Evolutionary conservation across 2,797 vertebrate genomes (phyloP), one percentile per base, ranked within the genome.

Genomic region (Staurois parvus): DNA sequence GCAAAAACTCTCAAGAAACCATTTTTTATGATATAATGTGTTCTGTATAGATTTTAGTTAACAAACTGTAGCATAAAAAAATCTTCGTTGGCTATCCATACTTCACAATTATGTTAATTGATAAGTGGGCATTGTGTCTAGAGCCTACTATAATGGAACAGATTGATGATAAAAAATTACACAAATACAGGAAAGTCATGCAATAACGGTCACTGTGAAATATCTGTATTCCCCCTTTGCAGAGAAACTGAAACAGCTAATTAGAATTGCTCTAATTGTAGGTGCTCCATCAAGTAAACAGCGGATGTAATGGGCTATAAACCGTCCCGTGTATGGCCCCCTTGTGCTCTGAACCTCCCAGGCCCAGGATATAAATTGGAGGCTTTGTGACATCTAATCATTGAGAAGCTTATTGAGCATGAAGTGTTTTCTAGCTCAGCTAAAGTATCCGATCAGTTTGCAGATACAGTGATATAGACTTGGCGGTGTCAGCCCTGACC

Each of bases 381-480:
- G 66, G 67, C 56, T 40, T 1, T 30, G 48, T 83, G 85, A 87
- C 85, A 83, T 75, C 29, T 84, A 87, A 83, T 87, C 85, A 87
- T 78, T 87, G 76, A 69, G 69, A 66, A 79, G 76, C 76, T 79
- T 79, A 79, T 87, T 69, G 85, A 83, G 79, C 85, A 78, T 82
- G 80, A 83, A 83, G 56, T 82, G 79, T 86, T 86, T 72, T 87
- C 48, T 76, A 72, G 69, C 69, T 83, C 75, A 73, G 68, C 79
- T 73, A 78, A 83, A 79, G 85, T 87, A 87, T 87, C 85, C 69
- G 74, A 83, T 87, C 80, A 68, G 66, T 73, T 81, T 86, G 79
- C 79, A 76, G 79, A 86, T 86, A 86, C 76, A 42, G 7, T 59
- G 73, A 78, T 87, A 73, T 77, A n/a, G 80, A 78, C 26, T 72